Evolutionary conservation across 2,888 invertebrate species (phyloP).

Genomic region (Apamea monoglypha): DNA sequence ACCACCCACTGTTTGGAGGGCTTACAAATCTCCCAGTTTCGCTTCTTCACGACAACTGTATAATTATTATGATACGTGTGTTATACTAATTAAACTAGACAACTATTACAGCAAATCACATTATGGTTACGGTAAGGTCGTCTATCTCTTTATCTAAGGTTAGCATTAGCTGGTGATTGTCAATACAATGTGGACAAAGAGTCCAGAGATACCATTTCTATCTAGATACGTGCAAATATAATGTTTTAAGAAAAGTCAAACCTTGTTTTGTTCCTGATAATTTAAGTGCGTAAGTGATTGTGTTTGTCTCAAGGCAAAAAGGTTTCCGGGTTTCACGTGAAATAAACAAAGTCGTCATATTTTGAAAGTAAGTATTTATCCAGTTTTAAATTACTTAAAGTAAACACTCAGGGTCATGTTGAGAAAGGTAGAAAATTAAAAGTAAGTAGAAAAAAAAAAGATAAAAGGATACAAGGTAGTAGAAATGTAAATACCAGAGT

Average conservation of each 20-base stretch:
- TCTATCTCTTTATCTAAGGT: slow-evolving; percentile 31
- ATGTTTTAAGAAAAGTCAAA: background rate
- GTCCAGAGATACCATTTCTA: background rate
- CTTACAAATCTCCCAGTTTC: background rate
- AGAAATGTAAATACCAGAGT: background rate
- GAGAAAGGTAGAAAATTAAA: background rate
- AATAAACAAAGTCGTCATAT: background rate
- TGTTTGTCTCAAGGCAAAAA: slow-evolving; percentile 31
- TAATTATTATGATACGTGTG: background rate
- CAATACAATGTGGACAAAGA: background rate
- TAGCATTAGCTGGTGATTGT: background rate
- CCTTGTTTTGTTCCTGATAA: slow-evolving; percentile 8
- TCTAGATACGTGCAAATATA: slow-evolving; percentile 12
- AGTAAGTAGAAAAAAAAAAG: too few species aligned
- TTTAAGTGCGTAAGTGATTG: slow-evolving; percentile 25
- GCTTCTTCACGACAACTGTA: background rate
- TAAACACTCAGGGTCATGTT: slow-evolving; percentile 21
- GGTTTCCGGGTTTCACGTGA: slow-evolving; percentile 4
- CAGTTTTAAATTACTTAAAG: background rate
- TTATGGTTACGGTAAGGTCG: background rate
- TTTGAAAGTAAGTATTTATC: slow-evolving; percentile 32
- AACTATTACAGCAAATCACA: background rate
- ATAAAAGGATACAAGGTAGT: too few species aligned
- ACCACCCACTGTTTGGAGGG: background rate
- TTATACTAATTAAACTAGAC: slow-evolving; percentile 16